Percentiles rank a stretch among this genome's conserved stretches.
phyloP scores from a whole-genome alignment of 2,797 vertebrate genomes.

The Coendou prehensilis region DNA sequence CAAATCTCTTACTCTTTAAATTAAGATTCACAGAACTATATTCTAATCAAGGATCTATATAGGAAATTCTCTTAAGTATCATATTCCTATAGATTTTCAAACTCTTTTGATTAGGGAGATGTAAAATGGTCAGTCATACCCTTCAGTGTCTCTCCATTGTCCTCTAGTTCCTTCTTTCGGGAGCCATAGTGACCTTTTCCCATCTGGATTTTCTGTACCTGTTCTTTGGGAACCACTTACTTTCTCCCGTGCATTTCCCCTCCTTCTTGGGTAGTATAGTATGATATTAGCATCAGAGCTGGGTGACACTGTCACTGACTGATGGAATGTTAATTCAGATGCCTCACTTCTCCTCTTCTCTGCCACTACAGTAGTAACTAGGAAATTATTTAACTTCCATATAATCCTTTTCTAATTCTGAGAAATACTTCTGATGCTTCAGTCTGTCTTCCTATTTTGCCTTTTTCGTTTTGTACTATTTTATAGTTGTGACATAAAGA shows the following conservation, averaged over 20 bases:
- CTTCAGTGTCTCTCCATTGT: constrained; percentile 13
- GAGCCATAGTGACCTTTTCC: background rate
- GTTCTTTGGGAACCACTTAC: background rate
- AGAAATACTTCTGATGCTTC: constrained; percentile 40
- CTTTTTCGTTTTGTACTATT: constrained; percentile 56
- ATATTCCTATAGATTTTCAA: constrained; percentile 8
- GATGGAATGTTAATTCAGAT: background rate
- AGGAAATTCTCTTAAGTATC: constrained; percentile 28
- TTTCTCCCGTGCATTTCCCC: background rate
- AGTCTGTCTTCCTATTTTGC: background rate
- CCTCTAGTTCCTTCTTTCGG: constrained; percentile 29
- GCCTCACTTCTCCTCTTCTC: background rate
- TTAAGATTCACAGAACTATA: background rate
- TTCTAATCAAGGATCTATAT: background rate
- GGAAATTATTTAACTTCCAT: constrained; percentile 4
- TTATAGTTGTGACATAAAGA: background rate
- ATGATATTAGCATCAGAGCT: background rate
- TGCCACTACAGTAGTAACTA: background rate
- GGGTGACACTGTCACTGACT: background rate
- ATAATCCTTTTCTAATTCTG: constrained; percentile 49
- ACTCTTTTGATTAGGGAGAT: background rate
- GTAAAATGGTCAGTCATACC: background rate
- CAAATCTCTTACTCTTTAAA: constrained; percentile 33
- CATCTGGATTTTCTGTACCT: background rate
- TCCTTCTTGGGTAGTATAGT: background rate